phyloP scores from a whole-genome alignment of 2,113 vertebrate species.

The Malaclemys terrapin region DNA sequence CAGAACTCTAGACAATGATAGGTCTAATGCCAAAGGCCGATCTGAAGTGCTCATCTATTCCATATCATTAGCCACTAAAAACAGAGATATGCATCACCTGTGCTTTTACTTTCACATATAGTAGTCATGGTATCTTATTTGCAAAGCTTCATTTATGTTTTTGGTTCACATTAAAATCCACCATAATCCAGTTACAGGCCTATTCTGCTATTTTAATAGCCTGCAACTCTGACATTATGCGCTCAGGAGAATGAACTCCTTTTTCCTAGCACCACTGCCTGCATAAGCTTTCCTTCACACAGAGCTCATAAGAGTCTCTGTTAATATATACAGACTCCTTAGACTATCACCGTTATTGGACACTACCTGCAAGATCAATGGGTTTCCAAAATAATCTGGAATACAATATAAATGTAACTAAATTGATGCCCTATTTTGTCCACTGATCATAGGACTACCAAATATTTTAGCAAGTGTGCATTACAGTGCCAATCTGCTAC shows the following conservation, averaged over 20 bases:
- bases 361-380: not conserved
- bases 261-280: not conserved
- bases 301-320: not conserved
- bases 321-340: not conserved
- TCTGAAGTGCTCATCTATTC: not conserved
- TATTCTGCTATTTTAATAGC: not conserved
- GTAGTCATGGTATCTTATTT: not conserved
- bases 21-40: not conserved
- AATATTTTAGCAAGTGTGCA: not conserved
- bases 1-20: not conserved
- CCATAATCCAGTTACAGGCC: not conserved
- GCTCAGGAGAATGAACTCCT: not conserved
- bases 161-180: constrained; percentile 1
- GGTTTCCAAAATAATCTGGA: not conserved
- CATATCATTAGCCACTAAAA: not conserved
- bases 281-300: not conserved
- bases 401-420: not conserved
- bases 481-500: not conserved
- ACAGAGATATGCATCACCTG: accelerated
- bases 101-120: not conserved
- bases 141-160: not conserved
- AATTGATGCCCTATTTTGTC: not conserved
- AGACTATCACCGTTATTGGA: not conserved
- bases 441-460: accelerated
- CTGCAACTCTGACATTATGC: not conserved